Conservation (phyloP, 2,113 vertebrate species). For the Dicrurus megarhynchus region DNA sequence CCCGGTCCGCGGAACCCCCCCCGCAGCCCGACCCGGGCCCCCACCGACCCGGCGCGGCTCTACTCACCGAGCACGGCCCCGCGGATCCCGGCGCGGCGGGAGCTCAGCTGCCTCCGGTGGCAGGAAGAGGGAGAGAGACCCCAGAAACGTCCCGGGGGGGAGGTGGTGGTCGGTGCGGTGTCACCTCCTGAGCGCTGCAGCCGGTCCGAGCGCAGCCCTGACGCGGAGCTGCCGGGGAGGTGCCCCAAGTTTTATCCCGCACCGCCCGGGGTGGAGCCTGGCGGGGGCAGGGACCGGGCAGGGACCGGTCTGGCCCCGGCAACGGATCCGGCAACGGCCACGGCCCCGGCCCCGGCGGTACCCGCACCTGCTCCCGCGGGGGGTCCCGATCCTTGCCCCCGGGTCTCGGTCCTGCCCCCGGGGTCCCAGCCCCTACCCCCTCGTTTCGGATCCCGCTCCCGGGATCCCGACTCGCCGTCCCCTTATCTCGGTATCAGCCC, state of each 20-base stretch:
- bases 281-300: constrained; percentile 36
- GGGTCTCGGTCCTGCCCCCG: neutral
- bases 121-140: neutral
- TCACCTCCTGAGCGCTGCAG: neutral
- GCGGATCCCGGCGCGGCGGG: constrained; percentile 1
- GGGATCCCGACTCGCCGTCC: neutral
- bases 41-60: neutral
- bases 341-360: neutral
- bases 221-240: constrained; percentile 48
- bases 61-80: constrained; percentile 39
- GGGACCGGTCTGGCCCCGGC: neutral
- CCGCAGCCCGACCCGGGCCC: neutral
- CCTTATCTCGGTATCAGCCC: neutral
- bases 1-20: neutral
- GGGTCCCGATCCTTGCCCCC: neutral
- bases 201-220: constrained; percentile 10
- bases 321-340: neutral
- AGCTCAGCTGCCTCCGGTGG: neutral
- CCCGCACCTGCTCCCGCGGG: neutral
- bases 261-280: constrained; percentile 55
- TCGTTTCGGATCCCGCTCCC: neutral
- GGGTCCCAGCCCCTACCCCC: neutral
- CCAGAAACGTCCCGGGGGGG: neutral
- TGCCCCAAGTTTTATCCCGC: constrained; percentile 61
- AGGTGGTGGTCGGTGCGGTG: neutral